A percentile compares a stretch with the other conserved stretches of the same genome.
Conservation (phyloP, 2,113 vertebrate species). For the Amphilophus citrinellus region DNA sequence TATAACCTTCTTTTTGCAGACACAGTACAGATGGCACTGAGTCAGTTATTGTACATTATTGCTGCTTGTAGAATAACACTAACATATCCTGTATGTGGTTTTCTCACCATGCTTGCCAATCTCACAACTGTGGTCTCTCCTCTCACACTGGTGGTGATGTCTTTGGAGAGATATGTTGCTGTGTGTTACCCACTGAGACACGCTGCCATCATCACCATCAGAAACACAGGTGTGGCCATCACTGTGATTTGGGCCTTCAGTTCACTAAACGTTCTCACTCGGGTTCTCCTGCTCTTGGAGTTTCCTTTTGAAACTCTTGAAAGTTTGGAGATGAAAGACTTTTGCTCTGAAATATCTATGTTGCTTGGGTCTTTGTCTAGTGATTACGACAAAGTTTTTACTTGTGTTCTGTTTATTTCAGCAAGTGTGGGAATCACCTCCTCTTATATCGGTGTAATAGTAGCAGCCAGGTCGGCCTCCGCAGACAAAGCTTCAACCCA, state of each 20-base stretch:
- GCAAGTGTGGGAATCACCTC: slow-evolving; percentile 38
- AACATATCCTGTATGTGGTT: slow-evolving; percentile 33
- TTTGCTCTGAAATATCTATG: slow-evolving; percentile 11
- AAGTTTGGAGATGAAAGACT: slow-evolving; percentile 15
- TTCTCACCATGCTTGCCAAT: slow-evolving; percentile 2
- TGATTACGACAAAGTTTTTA: slow-evolving; percentile 36
- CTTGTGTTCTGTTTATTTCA: slow-evolving; percentile 49
- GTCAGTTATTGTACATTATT: slow-evolving; percentile 41
- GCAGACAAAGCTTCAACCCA: slow-evolving; percentile 52
- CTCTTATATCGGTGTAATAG: slow-evolving; percentile 68
- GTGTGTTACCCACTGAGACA: slow-evolving; percentile 75
- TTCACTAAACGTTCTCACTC: slow-evolving; percentile 10
- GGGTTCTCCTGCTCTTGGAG: slow-evolving; percentile 10
- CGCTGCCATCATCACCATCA: slow-evolving; percentile 54
- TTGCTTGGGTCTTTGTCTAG: background rate
- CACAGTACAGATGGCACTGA: slow-evolving; percentile 40
- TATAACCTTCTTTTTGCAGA: slow-evolving; percentile 63
- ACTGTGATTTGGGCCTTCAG: slow-evolving; percentile 56
- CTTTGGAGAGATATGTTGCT: slow-evolving; percentile 74
- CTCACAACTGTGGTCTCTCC: slow-evolving; percentile 45
- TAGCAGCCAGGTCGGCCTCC: slow-evolving; percentile 68
- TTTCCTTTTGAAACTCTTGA: slow-evolving; percentile 9
- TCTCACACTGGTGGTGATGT: slow-evolving; percentile 73
- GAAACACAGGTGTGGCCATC: slow-evolving; percentile 51
- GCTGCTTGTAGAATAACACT: background rate